Evolutionary conservation across 2,113 vertebrate species (phyloP).

Genomic region (Nestor notabilis): DNA sequence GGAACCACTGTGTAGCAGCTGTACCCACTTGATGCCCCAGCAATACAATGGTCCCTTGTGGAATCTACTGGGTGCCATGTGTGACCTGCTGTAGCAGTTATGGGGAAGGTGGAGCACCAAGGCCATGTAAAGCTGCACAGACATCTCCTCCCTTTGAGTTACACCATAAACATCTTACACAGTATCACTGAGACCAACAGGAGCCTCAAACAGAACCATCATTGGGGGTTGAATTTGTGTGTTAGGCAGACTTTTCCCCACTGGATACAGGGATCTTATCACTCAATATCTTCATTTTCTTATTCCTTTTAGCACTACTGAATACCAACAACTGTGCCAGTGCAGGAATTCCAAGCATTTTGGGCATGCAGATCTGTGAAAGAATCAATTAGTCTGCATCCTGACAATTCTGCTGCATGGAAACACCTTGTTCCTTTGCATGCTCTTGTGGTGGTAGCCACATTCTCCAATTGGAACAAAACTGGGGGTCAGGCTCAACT

Average conservation of each 20-base stretch:
- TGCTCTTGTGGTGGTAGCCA: neutral
- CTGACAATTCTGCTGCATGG: neutral
- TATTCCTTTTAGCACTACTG: neutral
- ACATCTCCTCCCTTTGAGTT: neutral
- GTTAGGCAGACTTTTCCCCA: neutral
- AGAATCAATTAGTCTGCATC: neutral
- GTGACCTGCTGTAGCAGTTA: neutral
- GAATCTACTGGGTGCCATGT: neutral
- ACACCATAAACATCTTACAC: neutral
- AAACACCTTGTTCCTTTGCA: neutral
- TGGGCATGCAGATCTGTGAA: constrained; percentile 63
- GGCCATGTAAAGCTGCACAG: neutral
- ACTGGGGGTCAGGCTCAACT: neutral
- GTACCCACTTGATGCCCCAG: rapidly evolving
- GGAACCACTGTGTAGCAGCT: neutral
- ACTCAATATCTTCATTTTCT: neutral
- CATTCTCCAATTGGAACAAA: neutral
- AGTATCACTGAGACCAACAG: neutral
- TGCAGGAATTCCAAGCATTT: constrained; percentile 63
- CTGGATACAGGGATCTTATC: neutral
- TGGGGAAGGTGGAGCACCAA: neutral
- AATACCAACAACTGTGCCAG: neutral
- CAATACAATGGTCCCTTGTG: neutral
- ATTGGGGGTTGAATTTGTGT: neutral
- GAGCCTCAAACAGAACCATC: neutral